Conservation (phyloP, 92 coral and sea anemone species). For the Actinernus sp. region DNA sequence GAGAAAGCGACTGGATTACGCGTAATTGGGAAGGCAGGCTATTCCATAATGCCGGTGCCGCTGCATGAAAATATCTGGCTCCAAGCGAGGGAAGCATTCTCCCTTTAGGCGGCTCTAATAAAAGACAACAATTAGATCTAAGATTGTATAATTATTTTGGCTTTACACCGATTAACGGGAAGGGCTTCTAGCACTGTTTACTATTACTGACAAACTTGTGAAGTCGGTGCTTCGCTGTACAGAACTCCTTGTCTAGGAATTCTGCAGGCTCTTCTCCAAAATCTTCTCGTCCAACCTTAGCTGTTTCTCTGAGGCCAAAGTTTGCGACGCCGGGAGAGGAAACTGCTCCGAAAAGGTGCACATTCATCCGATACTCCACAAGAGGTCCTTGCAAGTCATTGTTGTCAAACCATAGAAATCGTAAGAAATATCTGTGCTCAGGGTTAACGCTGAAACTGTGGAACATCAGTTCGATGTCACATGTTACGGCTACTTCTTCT, state of each 20-base stretch:
- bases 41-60: too few species aligned
- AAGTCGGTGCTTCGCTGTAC: slow-evolving; percentile 35
- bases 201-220: slow-evolving; percentile 70
- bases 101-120: too few species aligned
- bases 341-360: slow-evolving; percentile 56
- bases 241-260: slow-evolving; percentile 51
- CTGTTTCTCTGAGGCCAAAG: slow-evolving; percentile 58
- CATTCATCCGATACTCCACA: slow-evolving; percentile 62
- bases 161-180: too few species aligned
- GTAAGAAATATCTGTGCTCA: slow-evolving; percentile 49
- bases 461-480: slow-evolving; percentile 69
- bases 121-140: too few species aligned
- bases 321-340: slow-evolving; percentile 64
- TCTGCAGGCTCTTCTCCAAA: slow-evolving; percentile 47
- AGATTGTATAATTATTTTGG: too few species aligned
- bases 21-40: too few species aligned
- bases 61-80: too few species aligned
- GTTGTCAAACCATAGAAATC: slow-evolving; percentile 63
- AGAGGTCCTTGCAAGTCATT: slow-evolving; percentile 26
- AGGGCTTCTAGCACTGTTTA: too few species aligned
- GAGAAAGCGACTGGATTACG: too few species aligned
- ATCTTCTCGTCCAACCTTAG: slow-evolving; percentile 28
- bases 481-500: slow-evolving; percentile 55
- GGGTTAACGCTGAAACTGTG: slow-evolving; percentile 57
- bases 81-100: too few species aligned